Evolutionary conservation across 64 coral and sea anemone species (phyloP), one percentile per base, ranked within the genome.

Genomic region (Pocillopora verrucosa): DNA sequence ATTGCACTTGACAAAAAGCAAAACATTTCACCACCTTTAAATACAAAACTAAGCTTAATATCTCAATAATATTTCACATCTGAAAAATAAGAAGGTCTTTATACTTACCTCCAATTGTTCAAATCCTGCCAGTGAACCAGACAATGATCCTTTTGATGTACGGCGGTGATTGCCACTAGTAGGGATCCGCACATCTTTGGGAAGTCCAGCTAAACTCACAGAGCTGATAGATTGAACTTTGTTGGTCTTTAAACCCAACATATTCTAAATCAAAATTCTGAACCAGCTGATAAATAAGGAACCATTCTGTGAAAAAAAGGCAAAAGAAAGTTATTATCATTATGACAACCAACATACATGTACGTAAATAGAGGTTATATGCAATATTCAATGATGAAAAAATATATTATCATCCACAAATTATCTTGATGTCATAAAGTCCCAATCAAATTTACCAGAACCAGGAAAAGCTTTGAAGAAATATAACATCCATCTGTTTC

Each of bases 91-190:
- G 25, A 70, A 13, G 17, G n/a, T 9, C 10, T 56, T 56, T 56
- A 16, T 51, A 15, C 7, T 0, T 79, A 85, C 82, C 82, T 85
- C 82, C 38, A 85, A 36, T 37, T 72, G 82, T 85, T 85, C 82
- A 85, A 85, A 85, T 85, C 82, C 82, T 72, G 67, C 63, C 10
- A 85, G 38, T 25, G 82, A 85, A 11, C 82, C 82, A 85, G 82
- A 85, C 20, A 72, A 65, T 4, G 82, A 85, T 1, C 82, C 82
- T 57, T 65, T 85, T 12, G 82, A 85, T 10, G 38, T 10, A 17
- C 65, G 82, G 45, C 65, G 41, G 41, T 51, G 77, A 79, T 24
- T 30, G n/a, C 56, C 30, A 19, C n/a, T 24, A 56, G 41, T 17
- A 19, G 5, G 36, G 30, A 79, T 59, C 51, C 25, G 64, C 41